Percentiles rank a stretch among this genome's conserved stretches.
Conservation (phyloP, 2,797 vertebrate species). For the Acanthornis magna region DNA sequence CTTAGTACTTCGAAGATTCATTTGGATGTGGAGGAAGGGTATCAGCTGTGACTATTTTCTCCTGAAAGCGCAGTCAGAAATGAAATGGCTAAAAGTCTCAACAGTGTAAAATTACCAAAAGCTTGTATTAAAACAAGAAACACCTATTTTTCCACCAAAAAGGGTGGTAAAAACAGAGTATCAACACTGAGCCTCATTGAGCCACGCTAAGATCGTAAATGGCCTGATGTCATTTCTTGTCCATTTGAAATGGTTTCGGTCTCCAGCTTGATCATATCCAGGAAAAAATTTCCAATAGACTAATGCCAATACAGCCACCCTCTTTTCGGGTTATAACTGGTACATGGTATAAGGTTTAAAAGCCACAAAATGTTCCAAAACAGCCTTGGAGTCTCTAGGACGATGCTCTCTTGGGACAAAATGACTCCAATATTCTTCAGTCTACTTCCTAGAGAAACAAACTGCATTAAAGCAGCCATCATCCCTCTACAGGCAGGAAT, state of each 20-base stretch:
- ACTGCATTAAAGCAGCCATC: neutral
- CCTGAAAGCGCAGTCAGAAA: neutral
- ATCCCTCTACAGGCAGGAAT: neutral
- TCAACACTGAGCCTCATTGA: neutral
- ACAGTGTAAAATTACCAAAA: neutral
- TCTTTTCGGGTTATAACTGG: constrained; percentile 39
- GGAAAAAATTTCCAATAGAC: neutral
- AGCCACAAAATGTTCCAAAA: constrained; percentile 66
- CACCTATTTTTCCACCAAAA: neutral
- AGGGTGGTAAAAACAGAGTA: neutral
- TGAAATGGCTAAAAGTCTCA: neutral
- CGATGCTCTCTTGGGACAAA: neutral
- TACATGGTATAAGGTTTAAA: constrained; percentile 34
- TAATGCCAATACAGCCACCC: constrained; percentile 7
- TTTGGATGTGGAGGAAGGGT: neutral
- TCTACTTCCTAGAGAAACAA: constrained; percentile 38
- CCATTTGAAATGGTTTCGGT: constrained; percentile 17
- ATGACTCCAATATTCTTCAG: constrained; percentile 14
- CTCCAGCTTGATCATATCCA: neutral
- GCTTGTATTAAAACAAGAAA: neutral
- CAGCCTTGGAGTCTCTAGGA: constrained; percentile 20
- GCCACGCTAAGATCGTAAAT: neutral
- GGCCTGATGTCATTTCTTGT: neutral
- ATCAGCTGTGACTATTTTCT: neutral
- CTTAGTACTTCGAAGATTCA: neutral